phyloP scores from a whole-genome alignment of 2,888 invertebrate species.

The Thysanoteuthis rhombus region DNA sequence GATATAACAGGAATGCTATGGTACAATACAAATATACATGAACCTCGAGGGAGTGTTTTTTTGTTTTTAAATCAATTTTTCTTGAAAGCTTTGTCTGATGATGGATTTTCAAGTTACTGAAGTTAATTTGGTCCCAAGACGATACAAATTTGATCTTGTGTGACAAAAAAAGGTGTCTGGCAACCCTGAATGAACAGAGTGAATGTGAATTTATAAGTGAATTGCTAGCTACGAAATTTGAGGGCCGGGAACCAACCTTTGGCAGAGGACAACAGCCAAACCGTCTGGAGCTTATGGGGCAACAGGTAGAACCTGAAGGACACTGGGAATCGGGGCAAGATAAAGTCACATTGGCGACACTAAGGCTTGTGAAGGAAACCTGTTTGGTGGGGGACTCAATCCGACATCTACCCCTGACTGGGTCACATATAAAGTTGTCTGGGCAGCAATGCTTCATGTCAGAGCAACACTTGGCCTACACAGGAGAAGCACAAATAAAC shows the following conservation, averaged over 20 bases:
- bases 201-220: not conserved
- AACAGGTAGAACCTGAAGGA: slow-evolving; percentile 56
- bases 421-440: slow-evolving; percentile 22
- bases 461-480: slow-evolving; percentile 60
- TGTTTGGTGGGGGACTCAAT: not conserved
- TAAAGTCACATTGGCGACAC: slow-evolving; percentile 24
- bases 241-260: slow-evolving; percentile 39
- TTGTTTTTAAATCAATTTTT: too few species aligned
- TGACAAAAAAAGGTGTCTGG: too few species aligned
- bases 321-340: slow-evolving; percentile 44
- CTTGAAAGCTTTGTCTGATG: too few species aligned
- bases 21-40: too few species aligned
- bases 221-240: not conserved
- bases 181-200: not conserved
- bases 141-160: too few species aligned
- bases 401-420: not conserved
- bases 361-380: slow-evolving; percentile 26
- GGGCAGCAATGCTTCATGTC: slow-evolving; percentile 59
- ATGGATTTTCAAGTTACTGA: too few species aligned
- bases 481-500: not conserved
- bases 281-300: slow-evolving; percentile 43
- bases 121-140: too few species aligned
- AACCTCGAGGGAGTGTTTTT: too few species aligned
- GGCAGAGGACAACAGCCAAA: slow-evolving; percentile 64
- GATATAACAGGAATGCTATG: too few species aligned